Conservation (phyloP, 2,888 invertebrate genomes). For the Eupeodes luniger region DNA sequence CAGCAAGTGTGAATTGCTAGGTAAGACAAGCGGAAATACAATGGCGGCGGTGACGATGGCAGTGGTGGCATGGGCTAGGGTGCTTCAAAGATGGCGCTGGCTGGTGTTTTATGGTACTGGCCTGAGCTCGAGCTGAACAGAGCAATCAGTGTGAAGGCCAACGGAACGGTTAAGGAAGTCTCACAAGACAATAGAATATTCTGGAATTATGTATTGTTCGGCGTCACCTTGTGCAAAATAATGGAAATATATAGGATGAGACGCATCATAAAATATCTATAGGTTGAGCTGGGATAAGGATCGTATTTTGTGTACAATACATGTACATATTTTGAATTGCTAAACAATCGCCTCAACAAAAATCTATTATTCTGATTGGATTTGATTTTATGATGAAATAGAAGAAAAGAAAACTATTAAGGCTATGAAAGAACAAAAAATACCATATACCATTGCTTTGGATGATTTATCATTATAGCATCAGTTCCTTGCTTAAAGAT, state of each 20-base stretch:
- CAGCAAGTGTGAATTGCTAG: conserved; percentile 44
- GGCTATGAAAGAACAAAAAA: not conserved
- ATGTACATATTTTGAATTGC: conserved; percentile 37
- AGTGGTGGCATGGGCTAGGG: not conserved
- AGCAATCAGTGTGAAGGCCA: not conserved
- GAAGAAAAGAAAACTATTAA: not conserved
- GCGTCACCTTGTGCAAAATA: conserved; percentile 18
- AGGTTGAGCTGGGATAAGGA: not conserved
- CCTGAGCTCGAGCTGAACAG: not conserved
- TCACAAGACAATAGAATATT: conserved; percentile 48
- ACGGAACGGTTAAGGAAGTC: conserved; percentile 3
- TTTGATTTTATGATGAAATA: conserved; percentile 41
- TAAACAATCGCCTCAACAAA: conserved; percentile 26
- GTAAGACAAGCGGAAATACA: conserved; percentile 44
- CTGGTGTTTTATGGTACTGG: not conserved
- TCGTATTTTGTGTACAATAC: not conserved
- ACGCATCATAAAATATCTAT: conserved; percentile 12
- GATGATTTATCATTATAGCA: not conserved
- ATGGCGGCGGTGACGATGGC: not conserved
- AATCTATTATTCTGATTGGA: conserved; percentile 53
- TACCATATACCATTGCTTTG: not conserved
- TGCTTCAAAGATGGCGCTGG: conserved; percentile 24
- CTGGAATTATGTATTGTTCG: conserved; percentile 11
- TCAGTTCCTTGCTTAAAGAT: too few relatives aligned
- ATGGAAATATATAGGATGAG: conserved; percentile 13